Evolutionary conservation across 2,797 vertebrate species (phyloP), one percentile per base, ranked within the genome.

Genomic region (Steatocranus sp.): DNA sequence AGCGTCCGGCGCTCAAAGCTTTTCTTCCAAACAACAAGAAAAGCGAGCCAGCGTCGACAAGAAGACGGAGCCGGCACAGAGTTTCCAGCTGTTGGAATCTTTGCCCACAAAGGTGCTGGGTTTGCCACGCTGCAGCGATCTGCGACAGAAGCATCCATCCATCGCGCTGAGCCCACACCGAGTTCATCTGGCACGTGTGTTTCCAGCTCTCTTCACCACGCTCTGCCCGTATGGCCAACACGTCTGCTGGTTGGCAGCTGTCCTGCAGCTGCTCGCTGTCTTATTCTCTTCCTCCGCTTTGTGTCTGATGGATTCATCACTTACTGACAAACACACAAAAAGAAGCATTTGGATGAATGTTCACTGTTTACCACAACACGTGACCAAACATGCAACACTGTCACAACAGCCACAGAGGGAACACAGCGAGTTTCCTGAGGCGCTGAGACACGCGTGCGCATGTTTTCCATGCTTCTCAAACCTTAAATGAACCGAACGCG

Each of bases 81-180:
- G 66, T 78, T 80, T 80, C 15, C 34, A 86, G 84, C 48, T 50
- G 51, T 75, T 50, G 30, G 32, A 75, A 53, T 81, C 14, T 54
- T 76, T 76, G 50, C 43, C 51, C 51, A 75, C n/a, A 73, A 73
- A 81, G 66, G 23, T 48, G 10, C 7, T 81, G 75, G 80, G 38
- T 83, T 74, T 77, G 30, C 83, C 51, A 17, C 8, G 18, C 15
- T 3, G 51, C 51, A 41, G 56, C 18, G 58, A 78, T 81, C 23
- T 6, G 75, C 51, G 80, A 75, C 83, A 30, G 61, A 68, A 2
- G 3, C 83, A 76, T 78, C 75, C 77, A 78, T 84, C 75, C 53
- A 81, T 88, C 49, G 23, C 8, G 14, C 48, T 36, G 36, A 34
- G 76, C 85, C 63, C 75, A 82, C 77, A 75, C 30, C 20, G 4